These are phyloP conservation scores for Phyllotreta striolata DNA, from an alignment of 2,888 invertebrate species.

Conservation along the genomic window DNA sequence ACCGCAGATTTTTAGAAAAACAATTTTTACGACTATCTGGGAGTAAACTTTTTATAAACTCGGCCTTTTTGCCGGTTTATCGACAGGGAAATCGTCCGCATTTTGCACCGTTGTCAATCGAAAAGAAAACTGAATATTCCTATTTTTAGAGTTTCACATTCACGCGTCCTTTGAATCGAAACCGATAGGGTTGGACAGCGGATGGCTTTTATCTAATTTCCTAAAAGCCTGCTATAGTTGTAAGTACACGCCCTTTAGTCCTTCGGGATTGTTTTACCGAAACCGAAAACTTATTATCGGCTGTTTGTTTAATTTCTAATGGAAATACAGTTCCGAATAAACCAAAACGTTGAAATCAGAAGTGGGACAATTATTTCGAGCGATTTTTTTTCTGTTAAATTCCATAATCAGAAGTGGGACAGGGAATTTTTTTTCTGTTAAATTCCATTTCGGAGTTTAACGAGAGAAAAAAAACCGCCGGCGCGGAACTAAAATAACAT, in stretches of 20 bases:
- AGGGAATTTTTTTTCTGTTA: no score
- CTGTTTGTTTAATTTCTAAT: constrained; percentile 3
- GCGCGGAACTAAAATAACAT: constrained; percentile 11
- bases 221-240: constrained; percentile 27
- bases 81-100: no score
- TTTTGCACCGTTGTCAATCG: background rate
- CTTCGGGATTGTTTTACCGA: constrained; percentile 7
- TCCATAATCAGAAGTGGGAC: no score
- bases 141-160: constrained; percentile 19
- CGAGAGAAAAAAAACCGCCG: constrained; percentile 1
- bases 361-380: no score
- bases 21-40: no score
- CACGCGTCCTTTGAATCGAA: constrained; percentile 15
- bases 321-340: no score
- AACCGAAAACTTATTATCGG: constrained; percentile 12
- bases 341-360: no score
- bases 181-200: constrained; percentile 29
- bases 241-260: constrained; percentile 21
- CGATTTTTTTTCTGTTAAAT: no score
- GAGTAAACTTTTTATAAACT: no score
- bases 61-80: no score
- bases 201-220: constrained; percentile 44
- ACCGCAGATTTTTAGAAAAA: no score
- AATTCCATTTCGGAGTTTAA: background rate
- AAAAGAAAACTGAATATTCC: constrained; percentile 15